phyloP scores from a whole-genome alignment of 2,113 vertebrate genomes.

The Perca fluviatilis region DNA sequence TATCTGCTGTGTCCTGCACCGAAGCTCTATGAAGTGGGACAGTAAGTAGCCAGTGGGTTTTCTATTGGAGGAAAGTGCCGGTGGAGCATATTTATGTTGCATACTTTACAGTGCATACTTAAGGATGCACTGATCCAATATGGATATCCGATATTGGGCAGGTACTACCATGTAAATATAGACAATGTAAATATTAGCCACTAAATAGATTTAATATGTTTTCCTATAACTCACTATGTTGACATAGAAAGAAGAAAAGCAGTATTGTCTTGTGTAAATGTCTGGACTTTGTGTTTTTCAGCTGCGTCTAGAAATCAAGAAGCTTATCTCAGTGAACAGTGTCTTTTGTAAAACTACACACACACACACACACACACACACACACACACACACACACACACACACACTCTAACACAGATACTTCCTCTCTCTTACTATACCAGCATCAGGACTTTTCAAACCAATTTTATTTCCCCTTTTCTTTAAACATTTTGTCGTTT shows the following conservation, averaged over 20 bases:
- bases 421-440: not conserved
- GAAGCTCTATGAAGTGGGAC: constrained; percentile 88
- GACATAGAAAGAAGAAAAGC: not conserved
- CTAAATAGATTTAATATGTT: constrained; percentile 12
- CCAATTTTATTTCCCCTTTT: not conserved
- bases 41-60: constrained; percentile 88
- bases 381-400: not conserved
- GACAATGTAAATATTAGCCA: no score
- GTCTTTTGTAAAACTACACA: not conserved
- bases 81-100: not conserved
- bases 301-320: not conserved
- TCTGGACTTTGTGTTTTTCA: not conserved
- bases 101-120: not conserved
- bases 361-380: not conserved
- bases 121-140: no score
- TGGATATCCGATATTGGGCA: no score
- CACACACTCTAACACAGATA: not conserved
- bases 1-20: constrained; percentile 94
- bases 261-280: fast-evolving
- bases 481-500: not conserved
- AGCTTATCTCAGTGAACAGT: not conserved
- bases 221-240: not conserved
- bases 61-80: not conserved
- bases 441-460: not conserved
- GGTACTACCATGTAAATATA: no score